phyloP scores from a whole-genome alignment of 2,888 invertebrate species.

The Hypercompe scribonia region DNA sequence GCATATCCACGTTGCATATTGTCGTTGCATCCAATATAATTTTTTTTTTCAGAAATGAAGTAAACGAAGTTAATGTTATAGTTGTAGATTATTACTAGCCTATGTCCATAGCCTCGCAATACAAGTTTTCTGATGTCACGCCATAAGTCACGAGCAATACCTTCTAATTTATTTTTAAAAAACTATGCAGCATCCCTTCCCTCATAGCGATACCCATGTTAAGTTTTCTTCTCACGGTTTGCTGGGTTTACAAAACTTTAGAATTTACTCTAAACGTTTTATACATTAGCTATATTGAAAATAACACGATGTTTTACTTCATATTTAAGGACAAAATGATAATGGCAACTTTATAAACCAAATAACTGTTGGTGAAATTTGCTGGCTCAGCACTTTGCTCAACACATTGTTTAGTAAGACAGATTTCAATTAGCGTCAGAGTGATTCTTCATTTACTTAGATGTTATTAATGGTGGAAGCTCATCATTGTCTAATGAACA shows the following conservation, averaged over 20 bases:
- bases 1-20: no score
- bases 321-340: conserved; percentile 22
- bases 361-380: conserved; percentile 43
- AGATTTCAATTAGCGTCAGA: conserved; percentile 69
- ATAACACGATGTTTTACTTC: conserved; percentile 10
- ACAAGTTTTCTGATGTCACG: not conserved
- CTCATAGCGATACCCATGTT: not conserved
- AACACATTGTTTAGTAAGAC: conserved; percentile 53
- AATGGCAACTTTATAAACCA: conserved; percentile 25
- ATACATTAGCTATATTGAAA: not conserved
- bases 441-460: conserved; percentile 70
- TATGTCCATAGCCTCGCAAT: not conserved
- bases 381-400: conserved; percentile 38
- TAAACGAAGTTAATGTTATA: not conserved
- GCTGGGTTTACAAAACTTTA: not conserved
- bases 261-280: not conserved
- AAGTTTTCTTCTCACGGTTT: not conserved
- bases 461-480: conserved; percentile 68
- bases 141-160: not conserved
- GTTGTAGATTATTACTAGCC: not conserved
- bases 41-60: no score
- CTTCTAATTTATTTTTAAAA: not conserved
- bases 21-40: no score
- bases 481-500: conserved; percentile 56
- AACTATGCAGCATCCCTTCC: not conserved